Evolutionary conservation across 2,797 vertebrate species (phyloP).

Genomic region (Schizothorax lantsangensis): DNA sequence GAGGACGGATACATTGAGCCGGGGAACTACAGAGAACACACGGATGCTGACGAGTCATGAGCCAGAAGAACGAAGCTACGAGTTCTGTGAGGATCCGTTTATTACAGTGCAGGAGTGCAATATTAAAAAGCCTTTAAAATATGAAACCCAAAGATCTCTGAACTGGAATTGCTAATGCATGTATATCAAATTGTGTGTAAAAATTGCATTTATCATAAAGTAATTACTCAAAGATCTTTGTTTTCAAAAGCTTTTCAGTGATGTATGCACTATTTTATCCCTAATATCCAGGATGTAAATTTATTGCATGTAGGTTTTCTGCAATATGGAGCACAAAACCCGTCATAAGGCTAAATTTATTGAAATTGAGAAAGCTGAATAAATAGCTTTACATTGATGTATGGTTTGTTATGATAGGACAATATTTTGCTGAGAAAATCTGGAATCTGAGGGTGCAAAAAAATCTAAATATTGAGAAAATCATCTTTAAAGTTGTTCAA

Average conservation of each 20-base stretch:
- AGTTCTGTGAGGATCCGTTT: neutral
- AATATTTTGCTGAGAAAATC: too few relatives aligned
- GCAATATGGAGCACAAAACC: too few relatives aligned
- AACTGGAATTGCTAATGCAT: neutral
- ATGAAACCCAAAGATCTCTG: neutral
- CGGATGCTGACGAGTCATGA: neutral
- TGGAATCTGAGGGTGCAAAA: too few relatives aligned
- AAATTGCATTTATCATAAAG: neutral
- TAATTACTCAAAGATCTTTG: neutral
- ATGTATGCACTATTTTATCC: neutral
- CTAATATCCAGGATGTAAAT: neutral
- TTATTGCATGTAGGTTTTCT: neutral
- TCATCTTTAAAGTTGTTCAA: too few relatives aligned
- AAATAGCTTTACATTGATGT: too few relatives aligned
- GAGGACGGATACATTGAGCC: conserved; percentile 89
- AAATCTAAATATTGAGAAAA: too few relatives aligned
- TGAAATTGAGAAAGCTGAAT: too few relatives aligned
- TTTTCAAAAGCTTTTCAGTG: neutral
- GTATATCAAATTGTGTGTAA: neutral
- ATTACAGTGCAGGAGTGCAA: neutral
- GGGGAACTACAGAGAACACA: conserved; percentile 69
- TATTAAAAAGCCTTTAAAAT: neutral
- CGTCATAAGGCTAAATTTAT: too few relatives aligned
- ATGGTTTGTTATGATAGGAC: too few relatives aligned
- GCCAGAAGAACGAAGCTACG: neutral